Percentiles rank a stretch among this genome's conserved stretches.
phyloP scores from a whole-genome alignment of 2,113 vertebrate genomes.

The Plestiodon gilberti region DNA sequence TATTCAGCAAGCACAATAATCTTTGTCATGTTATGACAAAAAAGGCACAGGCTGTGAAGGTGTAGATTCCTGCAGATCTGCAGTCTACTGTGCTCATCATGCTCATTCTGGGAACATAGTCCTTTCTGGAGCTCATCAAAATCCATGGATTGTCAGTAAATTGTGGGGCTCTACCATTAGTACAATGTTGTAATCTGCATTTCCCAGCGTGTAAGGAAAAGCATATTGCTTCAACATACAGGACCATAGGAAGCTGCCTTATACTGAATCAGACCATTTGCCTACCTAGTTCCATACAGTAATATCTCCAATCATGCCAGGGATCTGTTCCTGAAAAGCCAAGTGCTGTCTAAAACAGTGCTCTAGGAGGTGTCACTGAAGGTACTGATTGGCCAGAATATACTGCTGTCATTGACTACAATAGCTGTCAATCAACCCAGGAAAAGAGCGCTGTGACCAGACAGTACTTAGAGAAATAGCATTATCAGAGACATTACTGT shows the following conservation, averaged over 20 bases:
- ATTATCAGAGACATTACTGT: neutral
- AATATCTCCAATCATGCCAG: no score
- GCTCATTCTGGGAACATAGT: neutral
- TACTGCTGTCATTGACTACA: no score
- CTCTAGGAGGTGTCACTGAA: no score
- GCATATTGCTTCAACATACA: neutral
- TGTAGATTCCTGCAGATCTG: neutral
- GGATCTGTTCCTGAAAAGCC: no score
- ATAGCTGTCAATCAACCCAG: no score
- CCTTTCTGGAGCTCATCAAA: neutral
- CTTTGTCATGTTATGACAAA: neutral
- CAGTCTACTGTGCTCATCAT: neutral
- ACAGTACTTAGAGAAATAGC: no score
- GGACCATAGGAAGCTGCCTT: no score
- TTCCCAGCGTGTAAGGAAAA: neutral
- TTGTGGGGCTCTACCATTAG: neutral
- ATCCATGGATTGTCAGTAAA: neutral
- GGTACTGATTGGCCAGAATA: no score
- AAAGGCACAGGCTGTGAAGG: neutral
- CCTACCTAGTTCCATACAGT: no score
- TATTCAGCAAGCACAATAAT: neutral
- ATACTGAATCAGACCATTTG: no score
- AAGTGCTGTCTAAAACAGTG: no score
- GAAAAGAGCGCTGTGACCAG: no score
- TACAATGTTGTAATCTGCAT: neutral